Evolutionary conservation across 2,888 invertebrate genomes (phyloP).

Genomic region (Homarus gammarus): DNA sequence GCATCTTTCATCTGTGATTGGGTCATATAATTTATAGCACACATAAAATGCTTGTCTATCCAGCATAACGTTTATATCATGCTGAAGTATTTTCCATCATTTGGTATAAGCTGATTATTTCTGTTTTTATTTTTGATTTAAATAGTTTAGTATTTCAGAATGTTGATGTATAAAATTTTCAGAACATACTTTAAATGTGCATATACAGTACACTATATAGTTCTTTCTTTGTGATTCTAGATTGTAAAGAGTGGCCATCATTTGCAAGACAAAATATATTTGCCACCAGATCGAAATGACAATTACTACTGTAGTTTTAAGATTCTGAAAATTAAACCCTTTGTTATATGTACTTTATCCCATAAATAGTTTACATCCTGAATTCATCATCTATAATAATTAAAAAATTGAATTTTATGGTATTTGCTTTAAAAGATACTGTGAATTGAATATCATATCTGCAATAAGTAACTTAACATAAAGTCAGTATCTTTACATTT

Average conservation of each 20-base stretch:
- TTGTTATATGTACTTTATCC: too few species aligned
- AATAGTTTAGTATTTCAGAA: background rate
- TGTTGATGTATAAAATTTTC: background rate
- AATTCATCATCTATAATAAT: too few species aligned
- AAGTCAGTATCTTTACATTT: background rate
- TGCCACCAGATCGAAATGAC: too few species aligned
- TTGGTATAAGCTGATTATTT: background rate
- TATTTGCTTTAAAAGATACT: too few species aligned
- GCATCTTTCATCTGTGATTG: slow-evolving; percentile 33
- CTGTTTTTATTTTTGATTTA: background rate
- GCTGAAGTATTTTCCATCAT: background rate
- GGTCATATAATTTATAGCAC: slow-evolving; percentile 17
- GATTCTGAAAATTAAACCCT: too few species aligned
- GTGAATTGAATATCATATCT: too few species aligned
- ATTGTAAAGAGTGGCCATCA: background rate
- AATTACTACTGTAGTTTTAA: too few species aligned
- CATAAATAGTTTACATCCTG: too few species aligned
- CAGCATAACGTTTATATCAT: background rate
- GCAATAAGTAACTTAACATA: too few species aligned
- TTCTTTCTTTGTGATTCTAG: background rate
- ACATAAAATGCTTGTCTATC: background rate
- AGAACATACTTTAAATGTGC: background rate
- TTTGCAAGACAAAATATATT: too few species aligned
- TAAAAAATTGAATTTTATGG: too few species aligned
- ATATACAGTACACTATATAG: too few species aligned